A percentile compares a stretch with the other conserved stretches of the same genome.
Evolutionary conservation across 2,797 vertebrate species (phyloP).

Genomic region (Cyprinella venusta): DNA sequence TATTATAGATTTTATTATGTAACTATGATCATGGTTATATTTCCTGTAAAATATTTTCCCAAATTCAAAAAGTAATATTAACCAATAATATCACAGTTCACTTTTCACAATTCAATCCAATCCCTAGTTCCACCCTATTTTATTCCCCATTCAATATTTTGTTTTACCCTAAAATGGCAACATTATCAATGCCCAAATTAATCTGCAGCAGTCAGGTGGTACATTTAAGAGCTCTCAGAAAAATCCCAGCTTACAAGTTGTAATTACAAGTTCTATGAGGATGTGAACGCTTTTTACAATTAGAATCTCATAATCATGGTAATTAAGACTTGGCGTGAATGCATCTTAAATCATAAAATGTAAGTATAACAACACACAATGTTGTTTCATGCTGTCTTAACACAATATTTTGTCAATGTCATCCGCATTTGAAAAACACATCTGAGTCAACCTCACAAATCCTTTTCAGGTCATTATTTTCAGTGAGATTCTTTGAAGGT

Average conservation of each 20-base stretch:
- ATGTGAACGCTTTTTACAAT: background rate
- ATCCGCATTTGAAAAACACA: background rate
- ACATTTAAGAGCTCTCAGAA: background rate
- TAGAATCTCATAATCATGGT: background rate
- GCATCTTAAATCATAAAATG: background rate
- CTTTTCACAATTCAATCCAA: background rate
- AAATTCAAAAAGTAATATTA: background rate
- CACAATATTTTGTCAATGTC: background rate
- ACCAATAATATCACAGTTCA: background rate
- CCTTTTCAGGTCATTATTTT: background rate
- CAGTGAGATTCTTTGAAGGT: background rate
- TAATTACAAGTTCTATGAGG: background rate
- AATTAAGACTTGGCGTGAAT: background rate
- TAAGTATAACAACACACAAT: background rate
- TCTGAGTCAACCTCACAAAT: background rate
- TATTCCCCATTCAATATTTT: background rate
- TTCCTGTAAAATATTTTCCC: background rate
- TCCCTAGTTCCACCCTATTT: background rate
- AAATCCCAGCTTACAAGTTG: background rate
- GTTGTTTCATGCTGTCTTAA: background rate
- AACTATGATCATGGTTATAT: background rate
- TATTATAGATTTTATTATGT: background rate
- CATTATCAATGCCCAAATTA: background rate
- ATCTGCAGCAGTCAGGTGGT: background rate
- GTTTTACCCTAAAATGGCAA: background rate